Evolutionary conservation across 2,888 invertebrate genomes (phyloP).

Genomic region (Sphaerophoria taeniata): DNA sequence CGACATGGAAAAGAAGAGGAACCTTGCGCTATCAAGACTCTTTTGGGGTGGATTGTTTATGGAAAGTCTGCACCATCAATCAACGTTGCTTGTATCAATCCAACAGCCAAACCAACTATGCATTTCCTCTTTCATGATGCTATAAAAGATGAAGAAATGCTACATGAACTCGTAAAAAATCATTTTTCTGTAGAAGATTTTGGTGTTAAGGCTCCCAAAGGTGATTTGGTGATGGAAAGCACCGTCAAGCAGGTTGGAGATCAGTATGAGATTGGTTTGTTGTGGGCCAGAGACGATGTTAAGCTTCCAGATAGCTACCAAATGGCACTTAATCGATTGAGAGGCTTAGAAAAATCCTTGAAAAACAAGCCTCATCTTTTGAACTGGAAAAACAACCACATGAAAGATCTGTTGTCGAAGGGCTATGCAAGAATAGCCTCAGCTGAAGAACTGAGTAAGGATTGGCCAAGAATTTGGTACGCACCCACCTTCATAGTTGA

Average conservation of each 20-base stretch:
- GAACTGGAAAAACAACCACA: slow-evolving; percentile 12
- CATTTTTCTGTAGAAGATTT: slow-evolving; percentile 38
- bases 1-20: slow-evolving; percentile 25
- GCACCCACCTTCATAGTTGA: slow-evolving; percentile 71
- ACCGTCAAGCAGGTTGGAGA: slow-evolving; percentile 10
- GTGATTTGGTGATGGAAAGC: slow-evolving; percentile 26
- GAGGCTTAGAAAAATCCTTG: slow-evolving; percentile 8
- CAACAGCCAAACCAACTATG: slow-evolving; percentile 18
- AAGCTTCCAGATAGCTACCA: slow-evolving; percentile 13
- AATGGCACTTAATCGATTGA: slow-evolving; percentile 3
- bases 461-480: slow-evolving; percentile 73
- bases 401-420: neutral
- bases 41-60: slow-evolving; percentile 52
- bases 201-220: slow-evolving; percentile 19
- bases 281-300: slow-evolving; percentile 33
- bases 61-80: slow-evolving; percentile 19
- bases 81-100: neutral
- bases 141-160: slow-evolving; percentile 28
- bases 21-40: slow-evolving; percentile 36
- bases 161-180: slow-evolving; percentile 34
- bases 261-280: slow-evolving; percentile 29
- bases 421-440: slow-evolving; percentile 55
- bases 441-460: slow-evolving; percentile 21
- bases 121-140: slow-evolving; percentile 45
- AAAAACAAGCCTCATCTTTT: slow-evolving; percentile 21